phyloP scores from a whole-genome alignment of 2,888 invertebrate genomes.

The Epinotia nisella region DNA sequence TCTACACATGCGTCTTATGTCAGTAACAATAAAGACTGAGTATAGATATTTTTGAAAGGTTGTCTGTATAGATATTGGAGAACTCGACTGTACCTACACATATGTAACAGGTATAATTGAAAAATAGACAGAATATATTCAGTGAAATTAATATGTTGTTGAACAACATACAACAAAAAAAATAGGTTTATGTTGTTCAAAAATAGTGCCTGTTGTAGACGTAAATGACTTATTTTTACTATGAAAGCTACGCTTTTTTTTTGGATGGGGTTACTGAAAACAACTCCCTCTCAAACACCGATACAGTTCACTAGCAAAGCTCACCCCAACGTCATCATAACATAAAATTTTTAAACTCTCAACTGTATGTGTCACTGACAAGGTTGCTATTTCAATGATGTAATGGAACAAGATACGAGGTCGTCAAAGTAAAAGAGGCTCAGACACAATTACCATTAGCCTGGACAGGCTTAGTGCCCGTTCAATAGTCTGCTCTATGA shows the following conservation, averaged over 20 bases:
- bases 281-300: background rate
- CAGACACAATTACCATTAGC: conserved; percentile 58
- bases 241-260: background rate
- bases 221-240: background rate
- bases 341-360: background rate
- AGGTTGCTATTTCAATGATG: conserved; percentile 9
- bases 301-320: background rate
- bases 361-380: background rate
- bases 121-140: too few relatives aligned
- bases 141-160: too few relatives aligned
- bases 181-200: too few relatives aligned
- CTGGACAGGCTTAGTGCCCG: conserved; percentile 56
- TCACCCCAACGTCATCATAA: background rate
- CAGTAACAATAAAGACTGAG: too few relatives aligned
- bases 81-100: too few relatives aligned
- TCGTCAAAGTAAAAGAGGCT: conserved; percentile 29
- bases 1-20: too few relatives aligned
- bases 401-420: background rate
- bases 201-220: background rate
- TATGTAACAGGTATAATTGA: too few relatives aligned
- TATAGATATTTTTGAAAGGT: too few relatives aligned
- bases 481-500: conserved; percentile 51
- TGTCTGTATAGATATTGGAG: too few relatives aligned
- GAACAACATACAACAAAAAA: too few relatives aligned
- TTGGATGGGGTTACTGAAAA: background rate